phyloP scores from a whole-genome alignment of 2,113 vertebrate genomes.

The Anhinga anhinga region DNA sequence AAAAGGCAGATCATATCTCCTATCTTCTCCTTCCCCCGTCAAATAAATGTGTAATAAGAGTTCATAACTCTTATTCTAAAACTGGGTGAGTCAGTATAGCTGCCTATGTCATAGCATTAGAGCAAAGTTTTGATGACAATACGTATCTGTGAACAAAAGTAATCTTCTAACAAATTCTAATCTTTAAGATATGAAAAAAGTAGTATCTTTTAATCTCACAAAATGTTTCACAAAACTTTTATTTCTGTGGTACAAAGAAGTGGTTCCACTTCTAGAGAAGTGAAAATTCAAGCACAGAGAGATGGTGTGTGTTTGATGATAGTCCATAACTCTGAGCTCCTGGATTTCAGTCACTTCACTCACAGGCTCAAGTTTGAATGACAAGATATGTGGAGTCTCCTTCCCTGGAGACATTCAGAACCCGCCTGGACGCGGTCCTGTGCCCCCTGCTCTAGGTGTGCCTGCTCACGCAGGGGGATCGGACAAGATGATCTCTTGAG shows the following conservation, averaged over 20 bases:
- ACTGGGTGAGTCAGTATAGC: not conserved
- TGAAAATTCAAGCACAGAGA: not conserved
- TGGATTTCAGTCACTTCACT: not conserved
- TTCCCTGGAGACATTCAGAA: too few relatives aligned
- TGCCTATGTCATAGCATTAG: not conserved
- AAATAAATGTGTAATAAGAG: not conserved
- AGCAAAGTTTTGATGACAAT: not conserved
- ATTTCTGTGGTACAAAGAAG: not conserved
- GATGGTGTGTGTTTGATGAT: not conserved
- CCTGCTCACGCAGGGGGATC: too few relatives aligned
- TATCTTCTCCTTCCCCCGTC: not conserved
- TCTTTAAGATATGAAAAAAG: not conserved
- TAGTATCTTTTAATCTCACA: not conserved
- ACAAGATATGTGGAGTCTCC: not conserved
- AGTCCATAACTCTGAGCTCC: not conserved
- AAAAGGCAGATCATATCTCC: not conserved
- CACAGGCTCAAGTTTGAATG: not conserved
- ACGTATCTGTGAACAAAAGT: not conserved
- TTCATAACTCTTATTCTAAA: not conserved
- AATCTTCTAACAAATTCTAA: not conserved
- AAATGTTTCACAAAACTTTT: not conserved
- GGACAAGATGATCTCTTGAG: too few relatives aligned
- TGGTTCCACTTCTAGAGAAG: not conserved
- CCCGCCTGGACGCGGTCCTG: too few relatives aligned
- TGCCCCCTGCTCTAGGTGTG: too few relatives aligned